Conservation (phyloP, 1,140 invertebrate genomes). For the Drosophila asahinai region DNA sequence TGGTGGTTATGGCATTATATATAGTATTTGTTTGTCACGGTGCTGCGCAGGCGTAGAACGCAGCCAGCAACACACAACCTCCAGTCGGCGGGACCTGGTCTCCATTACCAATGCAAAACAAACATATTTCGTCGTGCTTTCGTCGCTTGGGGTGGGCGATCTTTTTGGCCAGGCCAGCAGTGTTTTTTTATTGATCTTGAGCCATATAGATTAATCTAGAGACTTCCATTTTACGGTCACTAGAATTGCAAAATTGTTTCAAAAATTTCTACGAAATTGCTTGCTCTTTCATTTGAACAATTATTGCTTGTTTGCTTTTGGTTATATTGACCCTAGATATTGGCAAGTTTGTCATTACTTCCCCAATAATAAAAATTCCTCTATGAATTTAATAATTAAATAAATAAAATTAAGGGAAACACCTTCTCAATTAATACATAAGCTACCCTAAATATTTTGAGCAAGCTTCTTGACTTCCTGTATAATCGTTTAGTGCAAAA, state of each 20-base stretch:
- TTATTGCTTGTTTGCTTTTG: constrained; percentile 13
- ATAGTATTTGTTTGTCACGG: constrained; percentile 52
- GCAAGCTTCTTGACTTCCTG: not conserved
- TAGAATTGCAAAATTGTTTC: constrained; percentile 3
- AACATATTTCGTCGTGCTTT: constrained; percentile 47
- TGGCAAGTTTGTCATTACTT: constrained; percentile 10
- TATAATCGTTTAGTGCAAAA: not conserved
- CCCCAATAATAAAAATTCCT: too few relatives aligned
- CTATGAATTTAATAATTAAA: not conserved
- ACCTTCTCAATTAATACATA: not conserved
- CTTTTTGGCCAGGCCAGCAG: constrained; percentile 44
- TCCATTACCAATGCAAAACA: constrained; percentile 53
- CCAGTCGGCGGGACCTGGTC: constrained; percentile 21
- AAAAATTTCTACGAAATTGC: constrained; percentile 11
- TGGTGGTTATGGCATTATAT: constrained; percentile 18
- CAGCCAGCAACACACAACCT: constrained; percentile 29
- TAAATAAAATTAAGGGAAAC: too few relatives aligned
- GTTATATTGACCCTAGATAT: constrained; percentile 16
- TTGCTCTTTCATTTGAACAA: constrained; percentile 13
- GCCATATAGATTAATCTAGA: constrained; percentile 44
- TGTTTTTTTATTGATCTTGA: constrained; percentile 58
- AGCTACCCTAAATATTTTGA: not conserved
- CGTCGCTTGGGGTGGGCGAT: constrained; percentile 36
- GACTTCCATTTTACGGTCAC: constrained; percentile 27
- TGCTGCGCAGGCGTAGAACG: constrained; percentile 70